A percentile compares a stretch with the other conserved stretches of the same genome.
phyloP scores from a whole-genome alignment of 2,113 vertebrate genomes.

The Promerops cafer region DNA sequence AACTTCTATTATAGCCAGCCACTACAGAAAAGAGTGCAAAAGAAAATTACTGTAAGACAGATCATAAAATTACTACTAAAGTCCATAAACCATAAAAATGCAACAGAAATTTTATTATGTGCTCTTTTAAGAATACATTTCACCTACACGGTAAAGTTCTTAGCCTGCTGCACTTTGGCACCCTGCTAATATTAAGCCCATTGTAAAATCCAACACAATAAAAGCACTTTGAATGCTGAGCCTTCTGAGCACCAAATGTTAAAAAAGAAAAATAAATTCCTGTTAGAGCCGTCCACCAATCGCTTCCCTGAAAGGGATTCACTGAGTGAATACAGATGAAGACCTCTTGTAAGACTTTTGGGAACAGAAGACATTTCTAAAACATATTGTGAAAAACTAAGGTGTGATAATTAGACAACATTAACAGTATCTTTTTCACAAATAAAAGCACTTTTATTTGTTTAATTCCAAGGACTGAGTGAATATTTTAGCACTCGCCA shows the following conservation, averaged over 20 bases:
- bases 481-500: neutral
- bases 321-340: slow-evolving; percentile 67
- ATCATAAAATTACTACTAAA: slow-evolving; percentile 50
- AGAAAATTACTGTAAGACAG: slow-evolving; percentile 31
- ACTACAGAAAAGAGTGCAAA: slow-evolving; percentile 33
- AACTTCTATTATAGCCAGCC: neutral
- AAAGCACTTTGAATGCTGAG: slow-evolving; percentile 73
- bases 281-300: slow-evolving; percentile 68
- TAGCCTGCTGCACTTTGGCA: slow-evolving; percentile 71
- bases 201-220: slow-evolving; percentile 74
- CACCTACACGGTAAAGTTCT: slow-evolving; percentile 69
- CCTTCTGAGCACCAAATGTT: slow-evolving; percentile 74
- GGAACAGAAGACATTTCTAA: slow-evolving; percentile 42
- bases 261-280: slow-evolving; percentile 73
- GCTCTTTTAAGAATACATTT: slow-evolving; percentile 61
- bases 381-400: slow-evolving; percentile 28
- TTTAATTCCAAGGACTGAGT: slow-evolving; percentile 8
- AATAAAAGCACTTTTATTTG: neutral
- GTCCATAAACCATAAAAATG: slow-evolving; percentile 48
- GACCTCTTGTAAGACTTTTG: slow-evolving; percentile 57
- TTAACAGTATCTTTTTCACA: slow-evolving; percentile 21
- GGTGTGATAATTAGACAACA: slow-evolving; percentile 54
- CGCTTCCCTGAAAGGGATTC: slow-evolving; percentile 59
- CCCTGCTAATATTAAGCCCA: slow-evolving; percentile 74
- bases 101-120: slow-evolving; percentile 45